phyloP scores from a whole-genome alignment of 2,888 invertebrate species.

The Stenodera caucasica region DNA sequence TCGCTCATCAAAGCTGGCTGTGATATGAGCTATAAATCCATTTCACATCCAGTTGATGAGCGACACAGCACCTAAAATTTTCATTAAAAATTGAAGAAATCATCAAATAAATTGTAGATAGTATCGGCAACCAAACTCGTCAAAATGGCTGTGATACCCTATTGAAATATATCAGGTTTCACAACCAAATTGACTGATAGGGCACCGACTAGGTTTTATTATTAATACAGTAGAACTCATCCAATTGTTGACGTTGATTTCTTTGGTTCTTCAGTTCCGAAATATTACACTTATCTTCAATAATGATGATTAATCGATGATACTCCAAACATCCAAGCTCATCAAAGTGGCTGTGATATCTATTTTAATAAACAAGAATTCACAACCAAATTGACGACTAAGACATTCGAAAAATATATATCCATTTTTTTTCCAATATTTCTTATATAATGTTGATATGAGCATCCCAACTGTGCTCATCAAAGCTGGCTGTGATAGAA shows the following conservation, averaged over 20 bases:
- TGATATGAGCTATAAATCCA: slow-evolving; percentile 80
- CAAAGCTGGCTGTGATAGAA: slow-evolving; percentile 95
- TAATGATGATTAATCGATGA: slow-evolving; percentile 10
- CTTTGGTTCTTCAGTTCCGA: not conserved
- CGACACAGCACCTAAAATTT: slow-evolving; percentile 54
- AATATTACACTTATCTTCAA: not conserved
- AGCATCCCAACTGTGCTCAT: slow-evolving; percentile 76
- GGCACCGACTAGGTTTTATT: slow-evolving; percentile 43
- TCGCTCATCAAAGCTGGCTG: slow-evolving; percentile 99
- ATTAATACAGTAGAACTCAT: too few relatives aligned
- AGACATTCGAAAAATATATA: slow-evolving; percentile 54
- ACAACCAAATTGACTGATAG: slow-evolving; percentile 81
- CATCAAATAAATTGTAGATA: slow-evolving; percentile 38
- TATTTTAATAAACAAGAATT: slow-evolving; percentile 65
- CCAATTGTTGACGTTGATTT: slow-evolving; percentile 15
- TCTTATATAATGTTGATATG: slow-evolving; percentile 3
- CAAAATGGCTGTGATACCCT: slow-evolving; percentile 94
- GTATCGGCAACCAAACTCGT: slow-evolving; percentile 76
- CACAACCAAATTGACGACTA: slow-evolving; percentile 88
- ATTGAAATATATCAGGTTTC: slow-evolving; percentile 61
- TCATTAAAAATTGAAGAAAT: slow-evolving; percentile 12
- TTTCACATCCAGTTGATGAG: slow-evolving; percentile 93
- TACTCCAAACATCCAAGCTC: slow-evolving; percentile 65
- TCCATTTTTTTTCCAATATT: not conserved
- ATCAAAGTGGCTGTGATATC: slow-evolving; percentile 99